Base-by-base conservation (phyloP, 2,888 invertebrate genomes). In the Melieria omissa region DNA sequence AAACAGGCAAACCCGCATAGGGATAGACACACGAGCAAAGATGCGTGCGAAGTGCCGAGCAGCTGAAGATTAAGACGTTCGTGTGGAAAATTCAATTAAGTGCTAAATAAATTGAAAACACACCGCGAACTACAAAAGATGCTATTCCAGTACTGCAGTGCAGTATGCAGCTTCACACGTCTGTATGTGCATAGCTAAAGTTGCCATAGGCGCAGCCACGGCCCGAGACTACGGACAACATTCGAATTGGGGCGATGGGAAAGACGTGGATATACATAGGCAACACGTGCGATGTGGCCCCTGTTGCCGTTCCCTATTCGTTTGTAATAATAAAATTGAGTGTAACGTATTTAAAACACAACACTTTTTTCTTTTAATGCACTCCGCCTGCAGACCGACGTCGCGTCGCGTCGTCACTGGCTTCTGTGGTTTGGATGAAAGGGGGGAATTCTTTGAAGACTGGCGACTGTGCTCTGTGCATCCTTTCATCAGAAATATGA, bases 21-120 rank as follows among this genome's bases (percentile, higher is more conserved):
- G 14, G 14, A 6, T 0, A 52, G 7, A 52, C 12, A 52, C 52
- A 52, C 9, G 7, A n/a, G 14, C 14, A 5, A 52, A 14, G 4
- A 8, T 52, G 9, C 52, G 14, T 52, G 12, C 12, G 9, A 3
- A 10, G 49, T 5, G 5, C 14, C 12, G n/a, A 8, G 52, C 52
- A 52, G 52, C 29, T 29, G 14, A 52, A 52, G 52, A 52, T n/a
- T 5, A 52, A n/a, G 9, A 52, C 5, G 5, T n/a, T 52, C 63
- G 47, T 46, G 46, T 63, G 49, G 63, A 63, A 63, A 63, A 63
- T 63, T 63, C 63, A 63, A 63, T 63, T 63, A 63, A 63, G 29
- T 16, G 16, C 47, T 46, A 47, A 63, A 46, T 14, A 46, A 52
- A 52, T n/a, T 52, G 29, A 29, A 29, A 29, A 29, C 29, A 29